phyloP scores from a whole-genome alignment of 1,140 invertebrate genomes.

The Ptiloglossa arizonensis region DNA sequence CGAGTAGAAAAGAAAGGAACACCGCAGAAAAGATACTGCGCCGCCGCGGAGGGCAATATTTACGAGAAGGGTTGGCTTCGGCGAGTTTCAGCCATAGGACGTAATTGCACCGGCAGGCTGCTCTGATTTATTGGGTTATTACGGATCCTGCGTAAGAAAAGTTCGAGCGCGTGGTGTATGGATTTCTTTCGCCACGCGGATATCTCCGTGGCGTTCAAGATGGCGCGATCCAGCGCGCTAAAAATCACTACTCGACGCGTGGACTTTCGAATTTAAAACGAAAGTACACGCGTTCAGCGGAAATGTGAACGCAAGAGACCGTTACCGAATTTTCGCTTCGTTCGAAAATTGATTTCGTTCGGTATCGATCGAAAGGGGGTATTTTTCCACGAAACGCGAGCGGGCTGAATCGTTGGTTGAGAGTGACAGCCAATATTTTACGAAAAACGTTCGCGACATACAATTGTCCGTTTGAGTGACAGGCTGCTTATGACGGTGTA shows the following conservation, averaged over 20 bases:
- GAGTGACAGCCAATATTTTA: conserved; percentile 20
- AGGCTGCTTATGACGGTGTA: conserved; percentile 9
- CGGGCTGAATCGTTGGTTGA: not conserved
- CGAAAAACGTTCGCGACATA: conserved; percentile 33
- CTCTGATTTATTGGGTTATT: conserved; percentile 80
- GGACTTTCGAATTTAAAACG: too few species aligned
- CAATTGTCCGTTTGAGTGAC: conserved; percentile 23
- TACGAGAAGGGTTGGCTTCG: conserved; percentile 78
- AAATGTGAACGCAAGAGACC: not conserved
- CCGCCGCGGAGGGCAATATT: conserved; percentile 73
- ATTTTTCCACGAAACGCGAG: not conserved
- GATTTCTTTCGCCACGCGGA: conserved; percentile 42
- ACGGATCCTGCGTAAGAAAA: conserved; percentile 73
- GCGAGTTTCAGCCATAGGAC: conserved; percentile 65
- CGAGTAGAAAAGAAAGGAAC: conserved; percentile 22
- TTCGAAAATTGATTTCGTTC: not conserved
- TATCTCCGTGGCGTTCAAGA: conserved; percentile 28
- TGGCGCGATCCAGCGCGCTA: too few species aligned
- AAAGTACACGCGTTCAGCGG: not conserved
- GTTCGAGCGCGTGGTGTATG: conserved; percentile 68
- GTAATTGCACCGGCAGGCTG: conserved; percentile 76
- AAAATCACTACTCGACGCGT: too few species aligned
- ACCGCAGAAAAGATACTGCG: conserved; percentile 53
- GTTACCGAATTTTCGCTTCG: not conserved
- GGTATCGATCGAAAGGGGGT: conserved; percentile 13